Evolutionary conservation across 2,797 vertebrate genomes (phyloP), one percentile per base, ranked within the genome.

Genomic region (Acropternis orthonyx): DNA sequence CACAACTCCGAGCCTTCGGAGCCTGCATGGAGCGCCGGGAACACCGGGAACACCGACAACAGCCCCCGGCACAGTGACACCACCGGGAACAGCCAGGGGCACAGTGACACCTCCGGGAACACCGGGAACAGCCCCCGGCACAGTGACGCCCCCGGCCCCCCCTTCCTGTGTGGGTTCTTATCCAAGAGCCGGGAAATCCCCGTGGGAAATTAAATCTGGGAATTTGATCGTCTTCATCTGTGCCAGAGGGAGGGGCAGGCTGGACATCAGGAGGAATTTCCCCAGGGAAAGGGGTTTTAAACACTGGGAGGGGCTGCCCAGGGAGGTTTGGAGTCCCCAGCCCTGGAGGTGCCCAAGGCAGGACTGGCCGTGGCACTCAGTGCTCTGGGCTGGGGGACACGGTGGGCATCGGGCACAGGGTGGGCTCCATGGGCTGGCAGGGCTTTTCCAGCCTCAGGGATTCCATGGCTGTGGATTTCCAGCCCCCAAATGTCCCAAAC

Each of bases 21-120:
- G 97, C 98, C 63, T 99, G 99, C 92, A 99, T 99, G 99, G 97
- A 80, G 12, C 88, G 44, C 41, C 98, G 97, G 83, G 98, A 98
- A 93, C 97, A 88, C 41, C 98, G 81, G 78, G 91, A 56, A 20
- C 85, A 76, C 32, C 27, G 43, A 8, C 72, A 81, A 32, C 52
- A 14, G 8, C 58, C 13, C 6, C n/a, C 36, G 0, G 1, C 48
- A 7, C 19, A 85, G 4, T 95, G 80, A 92, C 30, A 32, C 0
- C 21, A 6, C 6, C 4, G 97, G 83, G 98, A 98, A 94, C 97
- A 87, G 41, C 98, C 80, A 76, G 91, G 55, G 22, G 1, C 49
- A 5, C 20, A 85, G 3, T 95, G 81, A 91, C 32, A n/a, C 0
- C 15, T 18, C 9, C 4, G 11, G 46, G 46, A 48, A 41, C 16